Base-by-base conservation (phyloP, 2,797 vertebrate species). In the Setipinna tenuifilis region DNA sequence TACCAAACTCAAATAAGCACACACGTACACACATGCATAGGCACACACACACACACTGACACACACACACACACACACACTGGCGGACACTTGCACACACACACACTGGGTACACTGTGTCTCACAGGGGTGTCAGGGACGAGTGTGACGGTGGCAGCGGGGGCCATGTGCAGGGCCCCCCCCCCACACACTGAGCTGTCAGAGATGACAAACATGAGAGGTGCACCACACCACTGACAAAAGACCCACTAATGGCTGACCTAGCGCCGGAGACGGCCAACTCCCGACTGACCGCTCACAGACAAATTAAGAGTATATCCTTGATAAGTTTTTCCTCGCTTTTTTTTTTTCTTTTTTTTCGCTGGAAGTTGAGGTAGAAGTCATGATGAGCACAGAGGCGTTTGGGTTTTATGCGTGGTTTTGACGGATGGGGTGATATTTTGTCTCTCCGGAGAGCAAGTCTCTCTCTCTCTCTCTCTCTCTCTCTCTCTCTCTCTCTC, bases 171-270 rank as follows among this genome's bases (percentile, higher is more conserved):
- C 46, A 83, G 84, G 65, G 75, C 46, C 71, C 75, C 83, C 31
- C 71, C 31, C 58, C 17, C 58, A 19, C 86, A 54, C 21, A 57
- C 85, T 46, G 80, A 83, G 41, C 84, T 78, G 87, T 82, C 65
- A 68, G 44, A 59, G 44, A 84, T 84, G 86, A 86, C 75, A 82
- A 87, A 88, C 84, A 88, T 54, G 82, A 88, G 86, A 59, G 54
- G 19, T 75, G 82, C 5, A 31, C 54, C 82, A 41, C 25, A 50
- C 31, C 71, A 78, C 71, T 78, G 71, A 78, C 71, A 78, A 78
- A 78, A 78, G 71, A 19, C 71, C 71, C 71, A 41, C 71, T 44
- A 6, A 78, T 44, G 71, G 71, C 71, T 78, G 71, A 78, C 71
- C 71, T 31, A 78, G 35, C 71, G 19, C 31, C 71, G 6, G 35